Conservation (phyloP, 2,113 vertebrate genomes). For the Mobula hypostoma region DNA sequence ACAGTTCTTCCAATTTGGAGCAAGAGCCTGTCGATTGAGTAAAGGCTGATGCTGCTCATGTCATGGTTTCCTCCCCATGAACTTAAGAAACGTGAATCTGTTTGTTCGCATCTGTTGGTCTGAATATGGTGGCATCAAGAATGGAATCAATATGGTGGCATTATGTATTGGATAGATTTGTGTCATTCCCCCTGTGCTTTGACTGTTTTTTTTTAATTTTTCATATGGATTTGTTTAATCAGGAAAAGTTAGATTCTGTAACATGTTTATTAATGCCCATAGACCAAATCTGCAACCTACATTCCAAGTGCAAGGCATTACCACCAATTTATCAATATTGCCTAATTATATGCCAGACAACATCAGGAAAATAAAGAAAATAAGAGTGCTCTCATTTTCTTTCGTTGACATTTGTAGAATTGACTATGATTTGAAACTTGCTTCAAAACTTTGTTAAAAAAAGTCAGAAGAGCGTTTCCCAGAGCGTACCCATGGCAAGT, state of each 20-base stretch:
- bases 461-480: neutral
- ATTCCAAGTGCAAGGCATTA: neutral
- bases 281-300: neutral
- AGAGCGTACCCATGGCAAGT: neutral
- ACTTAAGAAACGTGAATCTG: no score
- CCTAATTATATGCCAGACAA: neutral
- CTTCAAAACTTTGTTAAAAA: neutral
- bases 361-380: neutral
- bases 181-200: neutral
- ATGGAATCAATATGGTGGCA: no score
- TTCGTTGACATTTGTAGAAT: neutral
- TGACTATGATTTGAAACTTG: neutral
- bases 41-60: no score
- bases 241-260: neutral
- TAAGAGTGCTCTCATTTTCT: neutral
- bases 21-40: no score
- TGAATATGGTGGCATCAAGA: no score
- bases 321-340: neutral
- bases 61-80: no score
- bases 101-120: no score
- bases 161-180: no score
- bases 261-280: neutral
- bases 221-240: neutral
- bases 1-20: no score
- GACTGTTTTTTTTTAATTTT: neutral